Evolutionary conservation across 2,797 vertebrate species (phyloP).

Genomic region (Acanthis flammea): DNA sequence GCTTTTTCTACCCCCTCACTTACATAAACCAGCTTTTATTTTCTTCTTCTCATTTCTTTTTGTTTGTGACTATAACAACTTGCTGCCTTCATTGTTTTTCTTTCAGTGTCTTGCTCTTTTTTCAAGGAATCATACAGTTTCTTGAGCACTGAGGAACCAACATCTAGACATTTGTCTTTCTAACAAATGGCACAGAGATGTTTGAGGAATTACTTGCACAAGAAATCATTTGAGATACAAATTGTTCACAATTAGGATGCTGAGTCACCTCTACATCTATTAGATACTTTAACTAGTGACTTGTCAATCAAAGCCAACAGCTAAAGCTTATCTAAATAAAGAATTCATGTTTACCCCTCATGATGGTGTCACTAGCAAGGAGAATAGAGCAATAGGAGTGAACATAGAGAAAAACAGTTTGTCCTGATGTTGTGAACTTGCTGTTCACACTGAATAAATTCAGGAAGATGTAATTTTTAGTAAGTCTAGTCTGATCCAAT

Average conservation of each 20-base stretch:
- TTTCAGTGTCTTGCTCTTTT: background rate
- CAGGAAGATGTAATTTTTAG: fast-evolving
- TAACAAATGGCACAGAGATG: background rate
- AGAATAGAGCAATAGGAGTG: background rate
- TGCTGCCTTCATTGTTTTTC: background rate
- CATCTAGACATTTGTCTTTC: background rate
- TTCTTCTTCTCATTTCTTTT: background rate
- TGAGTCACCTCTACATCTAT: background rate
- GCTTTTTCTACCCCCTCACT: fast-evolving
- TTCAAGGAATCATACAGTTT: background rate
- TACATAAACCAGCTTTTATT: background rate
- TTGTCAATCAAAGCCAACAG: background rate
- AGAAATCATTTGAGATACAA: background rate
- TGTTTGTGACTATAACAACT: background rate
- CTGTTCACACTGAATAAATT: background rate
- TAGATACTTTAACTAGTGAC: background rate
- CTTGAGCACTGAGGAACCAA: background rate
- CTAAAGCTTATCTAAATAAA: background rate
- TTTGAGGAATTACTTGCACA: background rate
- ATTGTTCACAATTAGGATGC: background rate
- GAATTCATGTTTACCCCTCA: background rate
- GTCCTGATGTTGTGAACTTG: background rate
- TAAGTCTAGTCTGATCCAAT: background rate
- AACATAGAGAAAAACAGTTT: background rate
- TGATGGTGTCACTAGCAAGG: background rate